phyloP scores from a whole-genome alignment of 2,113 vertebrate species.

The Labeo rohita region DNA sequence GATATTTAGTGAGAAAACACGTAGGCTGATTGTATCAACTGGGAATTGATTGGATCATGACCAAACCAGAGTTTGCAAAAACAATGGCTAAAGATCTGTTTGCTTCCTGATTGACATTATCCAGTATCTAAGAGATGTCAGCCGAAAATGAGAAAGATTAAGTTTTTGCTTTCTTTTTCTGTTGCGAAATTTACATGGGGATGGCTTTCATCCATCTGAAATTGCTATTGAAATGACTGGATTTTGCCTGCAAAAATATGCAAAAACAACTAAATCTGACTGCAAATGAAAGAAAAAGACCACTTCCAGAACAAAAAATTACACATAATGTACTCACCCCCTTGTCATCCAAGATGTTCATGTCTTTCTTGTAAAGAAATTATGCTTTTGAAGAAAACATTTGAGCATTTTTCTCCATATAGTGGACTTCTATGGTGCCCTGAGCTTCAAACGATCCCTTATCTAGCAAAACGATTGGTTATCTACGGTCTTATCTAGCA shows the following conservation, averaged over 20 bases:
- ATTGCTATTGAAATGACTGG: neutral
- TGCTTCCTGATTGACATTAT: neutral
- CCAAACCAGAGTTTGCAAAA: neutral
- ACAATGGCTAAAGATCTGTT: neutral
- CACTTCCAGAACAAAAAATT: no score
- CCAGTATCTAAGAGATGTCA: neutral
- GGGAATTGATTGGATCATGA: neutral
- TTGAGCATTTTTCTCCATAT: no score
- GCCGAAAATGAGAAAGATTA: neutral
- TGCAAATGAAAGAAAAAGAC: neutral
- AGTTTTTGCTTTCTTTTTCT: neutral
- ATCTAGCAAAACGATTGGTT: no score
- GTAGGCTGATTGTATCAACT: neutral
- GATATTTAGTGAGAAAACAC: neutral
- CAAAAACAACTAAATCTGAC: neutral
- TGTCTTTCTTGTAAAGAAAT: no score
- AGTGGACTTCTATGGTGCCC: no score
- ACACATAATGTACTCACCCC: no score
- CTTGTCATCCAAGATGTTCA: no score
- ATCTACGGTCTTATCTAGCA: no score
- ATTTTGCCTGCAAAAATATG: neutral
- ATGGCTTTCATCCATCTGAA: neutral
- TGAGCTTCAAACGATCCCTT: no score
- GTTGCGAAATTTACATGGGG: neutral
- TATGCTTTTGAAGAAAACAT: no score